These are phyloP conservation scores for Leptinotarsa lineolata DNA, from an alignment of 1,140 invertebrate species.

Conservation along the genomic window DNA sequence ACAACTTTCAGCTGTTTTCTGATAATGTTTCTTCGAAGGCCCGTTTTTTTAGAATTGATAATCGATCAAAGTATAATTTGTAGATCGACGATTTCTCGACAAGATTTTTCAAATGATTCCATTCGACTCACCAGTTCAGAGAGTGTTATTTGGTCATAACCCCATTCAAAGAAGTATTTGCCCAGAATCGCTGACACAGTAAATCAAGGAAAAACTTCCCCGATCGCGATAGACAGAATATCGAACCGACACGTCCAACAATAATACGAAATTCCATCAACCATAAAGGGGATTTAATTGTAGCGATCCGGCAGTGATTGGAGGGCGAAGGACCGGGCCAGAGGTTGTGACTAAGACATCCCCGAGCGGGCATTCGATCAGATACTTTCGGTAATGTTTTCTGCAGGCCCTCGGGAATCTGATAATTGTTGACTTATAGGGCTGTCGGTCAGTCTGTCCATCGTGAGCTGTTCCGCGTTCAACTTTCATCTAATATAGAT, in stretches of 20 bases:
- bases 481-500: constrained; percentile 44
- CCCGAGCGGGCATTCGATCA: constrained; percentile 19
- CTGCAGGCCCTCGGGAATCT: constrained; percentile 43
- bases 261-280: constrained; percentile 28
- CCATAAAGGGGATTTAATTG: constrained; percentile 33
- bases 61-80: too few relatives aligned
- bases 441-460: constrained; percentile 46
- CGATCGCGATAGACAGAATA: too few relatives aligned
- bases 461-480: constrained; percentile 33
- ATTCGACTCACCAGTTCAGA: too few relatives aligned
- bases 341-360: constrained; percentile 24
- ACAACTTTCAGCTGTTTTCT: too few relatives aligned
- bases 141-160: too few relatives aligned
- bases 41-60: too few relatives aligned
- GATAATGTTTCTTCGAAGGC: too few relatives aligned
- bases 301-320: constrained; percentile 23
- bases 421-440: constrained; percentile 54
- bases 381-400: constrained; percentile 29
- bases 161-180: too few relatives aligned
- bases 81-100: too few relatives aligned
- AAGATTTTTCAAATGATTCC: too few relatives aligned
- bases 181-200: too few relatives aligned
- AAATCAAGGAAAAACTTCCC: too few relatives aligned
- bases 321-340: constrained; percentile 11
- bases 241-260: background rate